Conservation (phyloP, 2,113 vertebrate species). For the Motacilla alba region DNA sequence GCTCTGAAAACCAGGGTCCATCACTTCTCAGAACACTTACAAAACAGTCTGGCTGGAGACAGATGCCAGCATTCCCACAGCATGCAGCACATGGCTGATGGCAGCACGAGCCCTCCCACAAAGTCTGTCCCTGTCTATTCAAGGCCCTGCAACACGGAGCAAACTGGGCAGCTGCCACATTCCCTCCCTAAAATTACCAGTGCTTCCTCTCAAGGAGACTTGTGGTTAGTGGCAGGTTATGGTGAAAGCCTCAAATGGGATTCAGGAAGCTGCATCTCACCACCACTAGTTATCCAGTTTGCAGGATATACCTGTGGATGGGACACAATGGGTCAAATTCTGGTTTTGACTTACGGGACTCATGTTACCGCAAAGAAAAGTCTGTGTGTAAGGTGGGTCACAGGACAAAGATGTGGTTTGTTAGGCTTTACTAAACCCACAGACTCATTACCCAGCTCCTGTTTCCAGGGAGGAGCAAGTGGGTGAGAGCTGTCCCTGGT, state of each 20-base stretch:
- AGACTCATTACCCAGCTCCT: not conserved
- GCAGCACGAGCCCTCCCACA: not conserved
- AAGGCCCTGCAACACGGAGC: not conserved
- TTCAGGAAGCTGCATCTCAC: not conserved
- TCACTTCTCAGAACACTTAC: not conserved
- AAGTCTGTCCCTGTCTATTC: fast-evolving
- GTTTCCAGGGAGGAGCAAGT: not conserved
- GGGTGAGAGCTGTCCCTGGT: not conserved
- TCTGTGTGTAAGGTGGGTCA: not conserved
- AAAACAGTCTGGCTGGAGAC: not conserved
- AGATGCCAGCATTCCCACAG: not conserved
- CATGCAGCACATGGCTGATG: not conserved
- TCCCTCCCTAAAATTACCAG: not conserved
- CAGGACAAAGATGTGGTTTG: not conserved
- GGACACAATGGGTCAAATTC: not conserved
- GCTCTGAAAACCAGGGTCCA: not conserved
- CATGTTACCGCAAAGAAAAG: not conserved
- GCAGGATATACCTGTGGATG: not conserved
- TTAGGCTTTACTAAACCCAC: not conserved
- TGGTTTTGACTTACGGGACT: fast-evolving
- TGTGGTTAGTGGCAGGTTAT: not conserved
- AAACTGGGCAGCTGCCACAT: not conserved
- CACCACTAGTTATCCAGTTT: not conserved
- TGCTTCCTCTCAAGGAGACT: not conserved
- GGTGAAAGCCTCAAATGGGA: not conserved